Percentiles rank a stretch among this genome's conserved stretches.
These are phyloP conservation scores for Drosophila ficusphila DNA, from an alignment of 1,140 invertebrate genomes.

Conservation along the genomic window DNA sequence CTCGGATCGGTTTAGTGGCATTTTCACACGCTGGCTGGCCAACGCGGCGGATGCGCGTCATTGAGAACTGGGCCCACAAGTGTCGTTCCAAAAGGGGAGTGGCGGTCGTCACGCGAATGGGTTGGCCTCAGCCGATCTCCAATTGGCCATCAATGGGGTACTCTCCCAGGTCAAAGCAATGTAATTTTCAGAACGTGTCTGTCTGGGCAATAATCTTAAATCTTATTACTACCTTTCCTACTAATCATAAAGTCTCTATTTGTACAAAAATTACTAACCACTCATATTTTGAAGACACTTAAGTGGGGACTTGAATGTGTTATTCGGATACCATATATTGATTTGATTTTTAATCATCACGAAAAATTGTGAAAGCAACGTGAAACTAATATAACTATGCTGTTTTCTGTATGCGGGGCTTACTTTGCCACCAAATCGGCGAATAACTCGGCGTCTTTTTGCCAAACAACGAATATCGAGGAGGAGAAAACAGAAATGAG, in stretches of 20 bases:
- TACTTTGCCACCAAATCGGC: conserved; percentile 56
- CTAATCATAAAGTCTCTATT: no score
- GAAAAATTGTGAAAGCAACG: background rate
- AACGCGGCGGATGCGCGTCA: conserved; percentile 65
- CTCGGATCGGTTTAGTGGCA: conserved; percentile 54
- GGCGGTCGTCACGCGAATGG: conserved; percentile 16
- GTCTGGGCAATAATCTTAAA: no score
- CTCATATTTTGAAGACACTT: no score
- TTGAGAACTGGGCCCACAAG: conserved; percentile 20
- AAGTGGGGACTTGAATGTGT: no score
- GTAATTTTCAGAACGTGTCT: no score
- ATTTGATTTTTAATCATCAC: background rate
- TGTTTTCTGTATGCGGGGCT: conserved; percentile 18
- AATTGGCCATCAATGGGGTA: background rate
- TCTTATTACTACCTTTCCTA: no score
- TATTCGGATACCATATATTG: no score
- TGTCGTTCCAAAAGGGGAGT: conserved; percentile 40
- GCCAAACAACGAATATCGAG: conserved; percentile 57
- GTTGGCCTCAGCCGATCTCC: conserved; percentile 9
- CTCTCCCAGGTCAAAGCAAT: background rate
- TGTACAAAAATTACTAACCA: no score
- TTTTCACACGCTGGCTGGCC: conserved; percentile 77
- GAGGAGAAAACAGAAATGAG: conserved; percentile 62
- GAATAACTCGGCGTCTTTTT: conserved; percentile 71
- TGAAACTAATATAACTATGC: conserved; percentile 2